Percentiles rank a stretch among this genome's conserved stretches.
These are phyloP conservation scores for Hyperoplus immaculatus DNA, from an alignment of 2,797 vertebrate species.

Conservation along the genomic window DNA sequence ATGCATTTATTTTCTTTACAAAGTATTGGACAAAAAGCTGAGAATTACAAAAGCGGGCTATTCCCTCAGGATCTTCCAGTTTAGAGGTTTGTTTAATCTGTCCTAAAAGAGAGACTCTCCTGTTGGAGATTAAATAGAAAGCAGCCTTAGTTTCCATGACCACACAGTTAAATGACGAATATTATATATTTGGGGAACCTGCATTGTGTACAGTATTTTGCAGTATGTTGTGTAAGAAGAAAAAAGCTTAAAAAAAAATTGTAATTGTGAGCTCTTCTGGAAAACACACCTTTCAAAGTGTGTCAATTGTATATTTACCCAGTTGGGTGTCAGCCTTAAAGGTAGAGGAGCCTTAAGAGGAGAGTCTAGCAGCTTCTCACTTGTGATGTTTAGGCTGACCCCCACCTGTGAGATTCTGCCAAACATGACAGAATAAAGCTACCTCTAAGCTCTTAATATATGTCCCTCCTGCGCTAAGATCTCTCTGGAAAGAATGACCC, in stretches of 20 bases:
- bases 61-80: not conserved
- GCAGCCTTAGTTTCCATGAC: not conserved
- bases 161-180: not conserved
- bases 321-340: slow-evolving; percentile 37
- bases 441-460: slow-evolving; percentile 79
- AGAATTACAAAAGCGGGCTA: not conserved
- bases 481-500: slow-evolving; percentile 76
- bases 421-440: slow-evolving; percentile 67
- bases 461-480: slow-evolving; percentile 72
- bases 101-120: not conserved
- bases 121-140: not conserved
- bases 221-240: not conserved
- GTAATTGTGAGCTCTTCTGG: not conserved
- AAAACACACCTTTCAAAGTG: slow-evolving; percentile 19
- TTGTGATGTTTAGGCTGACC: slow-evolving; percentile 64
- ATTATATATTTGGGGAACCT: not conserved
- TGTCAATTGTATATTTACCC: slow-evolving; percentile 24
- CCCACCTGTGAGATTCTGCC: slow-evolving; percentile 66
- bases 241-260: slow-evolving; percentile 5
- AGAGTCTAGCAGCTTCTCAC: slow-evolving; percentile 38
- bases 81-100: slow-evolving; percentile 11
- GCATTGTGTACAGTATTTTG: not conserved
- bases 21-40: not conserved
- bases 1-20: not conserved
- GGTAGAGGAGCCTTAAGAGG: slow-evolving; percentile 25